Percentiles rank a stretch among this genome's conserved stretches.
These are phyloP conservation scores for Takifugu ocellatus DNA, from an alignment of 2,797 vertebrate genomes.

Conservation along the genomic window DNA sequence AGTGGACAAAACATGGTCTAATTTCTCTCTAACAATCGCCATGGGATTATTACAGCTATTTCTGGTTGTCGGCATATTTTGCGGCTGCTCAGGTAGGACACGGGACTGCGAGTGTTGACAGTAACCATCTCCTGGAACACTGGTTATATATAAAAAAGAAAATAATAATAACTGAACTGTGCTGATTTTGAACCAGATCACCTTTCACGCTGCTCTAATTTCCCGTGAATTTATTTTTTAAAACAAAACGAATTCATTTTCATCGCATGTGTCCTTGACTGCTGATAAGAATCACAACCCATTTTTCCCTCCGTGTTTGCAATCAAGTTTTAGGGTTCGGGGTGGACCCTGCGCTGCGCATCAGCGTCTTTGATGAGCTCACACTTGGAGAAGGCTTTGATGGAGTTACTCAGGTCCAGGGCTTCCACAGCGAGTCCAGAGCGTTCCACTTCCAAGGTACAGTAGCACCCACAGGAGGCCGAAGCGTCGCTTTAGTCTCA, in stretches of 20 bases:
- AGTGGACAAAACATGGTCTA: slow-evolving; percentile 79
- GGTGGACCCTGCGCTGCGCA: slow-evolving; percentile 91
- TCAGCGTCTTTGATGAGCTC: slow-evolving; percentile 89
- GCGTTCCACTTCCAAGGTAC: slow-evolving; percentile 97
- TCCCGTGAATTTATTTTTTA: too few species aligned
- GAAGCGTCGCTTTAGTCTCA: too few species aligned
- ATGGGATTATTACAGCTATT: slow-evolving; percentile 79
- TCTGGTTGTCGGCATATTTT: slow-evolving; percentile 69
- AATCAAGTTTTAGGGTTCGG: slow-evolving; percentile 86
- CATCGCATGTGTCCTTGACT: slow-evolving; percentile 21
- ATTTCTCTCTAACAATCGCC: slow-evolving; percentile 57
- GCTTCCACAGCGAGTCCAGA: slow-evolving; percentile 93
- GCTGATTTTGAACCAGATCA: slow-evolving; percentile 5
- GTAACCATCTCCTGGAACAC: slow-evolving; percentile 18
- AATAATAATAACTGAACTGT: background rate
- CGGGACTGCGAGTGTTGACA: slow-evolving; percentile 25
- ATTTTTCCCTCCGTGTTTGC: slow-evolving; percentile 30
- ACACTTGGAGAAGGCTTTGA: slow-evolving; percentile 80
- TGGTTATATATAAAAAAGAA: slow-evolving; percentile 2
- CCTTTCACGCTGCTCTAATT: too few species aligned
- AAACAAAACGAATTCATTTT: background rate
- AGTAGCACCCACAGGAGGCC: slow-evolving; percentile 16
- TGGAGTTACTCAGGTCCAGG: slow-evolving; percentile 92
- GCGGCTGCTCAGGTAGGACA: slow-evolving; percentile 73
- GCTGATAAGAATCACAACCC: slow-evolving; percentile 18